A percentile compares a stretch with the other conserved stretches of the same genome.
phyloP scores from a whole-genome alignment of 2,797 vertebrate genomes.

The Poecilia velifera region DNA sequence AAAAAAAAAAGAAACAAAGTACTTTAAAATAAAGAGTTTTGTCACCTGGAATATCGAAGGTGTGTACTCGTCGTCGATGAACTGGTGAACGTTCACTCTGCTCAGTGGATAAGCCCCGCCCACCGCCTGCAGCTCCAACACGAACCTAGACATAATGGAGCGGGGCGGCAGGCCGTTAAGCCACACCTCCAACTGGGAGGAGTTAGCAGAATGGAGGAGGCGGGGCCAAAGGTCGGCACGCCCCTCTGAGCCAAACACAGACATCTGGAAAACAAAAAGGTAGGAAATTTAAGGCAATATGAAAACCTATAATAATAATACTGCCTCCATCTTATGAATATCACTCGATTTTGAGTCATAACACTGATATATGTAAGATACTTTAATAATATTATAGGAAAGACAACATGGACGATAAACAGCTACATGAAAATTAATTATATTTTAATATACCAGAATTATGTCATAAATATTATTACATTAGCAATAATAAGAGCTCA shows the following conservation, averaged over 20 bases:
- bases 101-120: slow-evolving; percentile 50
- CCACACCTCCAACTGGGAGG: slow-evolving; percentile 84
- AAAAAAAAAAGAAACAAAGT: too few relatives aligned
- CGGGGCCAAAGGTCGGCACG: slow-evolving; percentile 79
- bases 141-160: slow-evolving; percentile 81
- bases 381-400: neutral
- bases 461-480: too few relatives aligned
- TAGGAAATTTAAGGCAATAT: neutral
- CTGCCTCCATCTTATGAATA: neutral
- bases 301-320: neutral
- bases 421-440: too few relatives aligned
- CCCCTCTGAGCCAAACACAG: slow-evolving; percentile 77
- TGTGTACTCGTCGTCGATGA: slow-evolving; percentile 90
- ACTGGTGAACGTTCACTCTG: slow-evolving; percentile 59
- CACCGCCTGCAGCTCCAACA: slow-evolving; percentile 83
- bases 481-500: too few relatives aligned
- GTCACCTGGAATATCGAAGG: slow-evolving; percentile 88
- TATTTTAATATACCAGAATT: too few relatives aligned
- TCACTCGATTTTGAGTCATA: neutral
- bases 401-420: neutral
- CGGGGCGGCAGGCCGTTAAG: slow-evolving; percentile 71
- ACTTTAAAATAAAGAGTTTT: neutral
- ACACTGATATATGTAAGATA: neutral
- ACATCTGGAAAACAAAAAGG: slow-evolving; percentile 76
- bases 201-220: slow-evolving; percentile 87